A percentile compares a stretch with the other conserved stretches of the same genome.
Conservation (phyloP, 2,113 vertebrate species). For the Craseonycteris thonglongyai region DNA sequence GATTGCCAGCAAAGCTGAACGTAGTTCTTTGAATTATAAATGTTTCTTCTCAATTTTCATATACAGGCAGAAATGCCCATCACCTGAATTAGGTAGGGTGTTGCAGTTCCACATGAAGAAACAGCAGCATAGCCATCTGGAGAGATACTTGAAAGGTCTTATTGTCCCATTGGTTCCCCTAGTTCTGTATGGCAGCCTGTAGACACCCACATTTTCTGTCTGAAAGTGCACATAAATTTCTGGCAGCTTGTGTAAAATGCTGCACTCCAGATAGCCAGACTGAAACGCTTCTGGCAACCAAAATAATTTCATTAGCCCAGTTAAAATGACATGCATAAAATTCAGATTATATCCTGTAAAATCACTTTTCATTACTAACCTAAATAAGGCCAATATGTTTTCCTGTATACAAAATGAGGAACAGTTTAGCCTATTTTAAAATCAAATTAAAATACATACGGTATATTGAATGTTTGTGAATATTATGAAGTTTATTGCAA, state of each 20-base stretch:
- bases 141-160: conserved; percentile 44
- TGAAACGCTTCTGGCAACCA: conserved; percentile 48
- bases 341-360: conserved; percentile 49
- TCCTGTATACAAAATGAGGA: background rate
- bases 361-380: conserved; percentile 50
- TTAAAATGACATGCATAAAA: conserved; percentile 45
- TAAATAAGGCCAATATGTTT: conserved; percentile 35
- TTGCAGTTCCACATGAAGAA: conserved; percentile 31
- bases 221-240: conserved; percentile 61
- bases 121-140: conserved; percentile 67
- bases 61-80: conserved; percentile 25
- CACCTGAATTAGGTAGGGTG: conserved; percentile 50
- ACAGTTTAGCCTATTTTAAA: conserved; percentile 6
- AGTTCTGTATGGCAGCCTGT: conserved; percentile 53
- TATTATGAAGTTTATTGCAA: background rate
- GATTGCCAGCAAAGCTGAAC: conserved; percentile 27
- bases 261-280: conserved; percentile 51
- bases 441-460: background rate
- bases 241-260: conserved; percentile 56
- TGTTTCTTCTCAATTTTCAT: conserved; percentile 32
- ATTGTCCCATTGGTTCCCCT: conserved; percentile 46
- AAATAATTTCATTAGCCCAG: conserved; percentile 50
- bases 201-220: conserved; percentile 53
- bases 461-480: conserved; percentile 7
- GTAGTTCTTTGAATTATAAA: conserved; percentile 26